These are phyloP conservation scores for Aurelia aurita DNA, from an alignment of 30 jellyfish, hydroid and myxozoan genomes.

Conservation along the genomic window DNA sequence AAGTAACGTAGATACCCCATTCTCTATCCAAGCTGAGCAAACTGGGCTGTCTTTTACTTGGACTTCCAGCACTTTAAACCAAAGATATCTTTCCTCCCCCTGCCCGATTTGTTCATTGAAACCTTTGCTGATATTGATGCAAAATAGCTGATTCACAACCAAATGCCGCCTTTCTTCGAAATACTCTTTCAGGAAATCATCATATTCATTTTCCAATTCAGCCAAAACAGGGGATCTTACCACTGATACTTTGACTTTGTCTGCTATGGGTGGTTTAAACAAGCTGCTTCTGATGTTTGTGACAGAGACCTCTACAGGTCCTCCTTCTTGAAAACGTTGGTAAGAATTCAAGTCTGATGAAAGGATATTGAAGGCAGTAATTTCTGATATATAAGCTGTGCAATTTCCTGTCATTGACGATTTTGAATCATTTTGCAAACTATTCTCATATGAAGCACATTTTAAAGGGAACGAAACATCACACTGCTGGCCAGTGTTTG, in stretches of 20 bases:
- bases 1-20: constrained; percentile 26
- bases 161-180: constrained; percentile 20
- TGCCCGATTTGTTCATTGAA: too few relatives aligned
- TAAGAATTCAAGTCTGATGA: constrained; percentile 10
- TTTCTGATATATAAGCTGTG: constrained; percentile 10
- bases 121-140: not conserved
- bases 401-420: not conserved
- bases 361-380: constrained; percentile 50
- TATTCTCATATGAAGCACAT: constrained; percentile 6
- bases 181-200: not conserved
- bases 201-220: constrained; percentile 13
- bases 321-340: constrained; percentile 30
- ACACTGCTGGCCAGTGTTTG: too few relatives aligned
- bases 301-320: constrained; percentile 3
- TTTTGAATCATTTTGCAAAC: not conserved
- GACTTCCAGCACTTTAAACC: constrained; percentile 54
- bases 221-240: constrained; percentile 51
- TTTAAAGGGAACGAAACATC: too few relatives aligned
- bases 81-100: not conserved
- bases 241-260: constrained; percentile 11
- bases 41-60: not conserved
- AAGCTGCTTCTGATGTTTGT: not conserved
- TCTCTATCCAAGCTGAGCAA: constrained; percentile 45
- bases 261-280: constrained; percentile 27
- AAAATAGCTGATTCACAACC: constrained; percentile 27